These are phyloP conservation scores for Astyanax mexicanus DNA, from an alignment of 2,797 vertebrate species.

Conservation along the genomic window DNA sequence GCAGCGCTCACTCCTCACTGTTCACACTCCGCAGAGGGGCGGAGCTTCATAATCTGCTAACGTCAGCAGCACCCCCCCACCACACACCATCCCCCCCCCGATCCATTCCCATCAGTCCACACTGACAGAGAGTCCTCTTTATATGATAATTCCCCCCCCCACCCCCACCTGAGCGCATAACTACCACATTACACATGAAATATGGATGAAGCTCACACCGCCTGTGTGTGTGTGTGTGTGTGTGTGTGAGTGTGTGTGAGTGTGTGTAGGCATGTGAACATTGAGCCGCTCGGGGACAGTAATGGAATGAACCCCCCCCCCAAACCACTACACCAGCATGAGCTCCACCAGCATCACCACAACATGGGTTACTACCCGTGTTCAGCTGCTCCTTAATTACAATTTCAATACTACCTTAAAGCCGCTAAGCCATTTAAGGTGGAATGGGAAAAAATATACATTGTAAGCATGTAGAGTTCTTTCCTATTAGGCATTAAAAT, in stretches of 20 bases:
- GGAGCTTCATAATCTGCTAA: constrained; percentile 60
- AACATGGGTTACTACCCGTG: too few species aligned
- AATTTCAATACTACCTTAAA: too few species aligned
- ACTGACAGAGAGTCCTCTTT: constrained; percentile 78
- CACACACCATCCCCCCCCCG: constrained; percentile 22
- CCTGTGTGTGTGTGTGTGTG: constrained; percentile 59
- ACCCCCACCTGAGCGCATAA: constrained; percentile 77
- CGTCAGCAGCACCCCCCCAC: constrained; percentile 61
- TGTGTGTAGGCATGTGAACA: background rate
- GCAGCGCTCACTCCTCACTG: too few species aligned
- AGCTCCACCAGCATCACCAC: constrained; percentile 18
- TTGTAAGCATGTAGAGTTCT: too few species aligned
- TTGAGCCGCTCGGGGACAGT: constrained; percentile 15
- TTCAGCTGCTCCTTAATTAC: too few species aligned
- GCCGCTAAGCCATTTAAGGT: too few species aligned
- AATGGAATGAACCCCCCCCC: constrained; percentile 29
- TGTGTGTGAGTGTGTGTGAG: background rate
- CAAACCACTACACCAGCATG: background rate
- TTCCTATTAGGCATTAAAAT: too few species aligned
- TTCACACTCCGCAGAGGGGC: constrained; percentile 17
- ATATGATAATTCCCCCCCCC: constrained; percentile 81
- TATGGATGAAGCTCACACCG: constrained; percentile 78
- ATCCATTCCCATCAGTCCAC: constrained; percentile 60
- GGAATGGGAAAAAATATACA: too few species aligned
- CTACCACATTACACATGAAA: constrained; percentile 72